Conservation (phyloP, 1,140 invertebrate genomes). For the Phocides pigmalion region DNA sequence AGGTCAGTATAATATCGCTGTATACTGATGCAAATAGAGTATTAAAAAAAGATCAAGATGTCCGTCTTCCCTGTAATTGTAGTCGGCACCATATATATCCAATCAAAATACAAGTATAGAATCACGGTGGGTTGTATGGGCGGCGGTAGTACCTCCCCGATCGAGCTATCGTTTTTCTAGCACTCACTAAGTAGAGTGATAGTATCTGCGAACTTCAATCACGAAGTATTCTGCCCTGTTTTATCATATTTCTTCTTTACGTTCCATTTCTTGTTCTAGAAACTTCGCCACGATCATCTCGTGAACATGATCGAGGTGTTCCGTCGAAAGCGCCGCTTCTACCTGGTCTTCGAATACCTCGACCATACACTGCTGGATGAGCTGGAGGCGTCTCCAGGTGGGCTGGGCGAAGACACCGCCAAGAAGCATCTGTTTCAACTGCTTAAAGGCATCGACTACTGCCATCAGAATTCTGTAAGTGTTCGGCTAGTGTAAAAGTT, state of each 20-base stretch:
- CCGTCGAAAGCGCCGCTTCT: constrained; percentile 91
- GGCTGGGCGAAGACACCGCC: constrained; percentile 88
- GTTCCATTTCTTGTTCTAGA: constrained; percentile 83
- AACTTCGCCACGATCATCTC: constrained; percentile 94
- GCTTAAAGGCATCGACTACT: constrained; percentile 92
- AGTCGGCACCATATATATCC: no score
- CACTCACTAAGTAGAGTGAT: no score
- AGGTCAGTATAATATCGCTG: no score
- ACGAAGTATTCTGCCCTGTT: no score
- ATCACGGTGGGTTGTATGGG: no score
- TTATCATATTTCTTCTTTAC: neutral
- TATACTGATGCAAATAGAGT: no score
- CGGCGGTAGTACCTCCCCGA: no score
- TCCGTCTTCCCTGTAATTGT: no score
- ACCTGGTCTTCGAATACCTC: constrained; percentile 95
- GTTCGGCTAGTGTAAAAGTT: neutral
- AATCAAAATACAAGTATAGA: no score
- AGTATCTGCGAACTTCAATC: no score
- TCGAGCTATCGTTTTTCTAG: no score
- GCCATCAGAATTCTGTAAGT: constrained; percentile 93
- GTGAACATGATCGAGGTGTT: constrained; percentile 96
- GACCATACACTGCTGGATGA: constrained; percentile 94
- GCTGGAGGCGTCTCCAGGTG: constrained; percentile 87
- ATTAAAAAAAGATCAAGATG: no score
- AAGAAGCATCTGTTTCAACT: constrained; percentile 93